phyloP scores from a whole-genome alignment of 2,797 vertebrate genomes.

The Mormyrus hasselquistii region DNA sequence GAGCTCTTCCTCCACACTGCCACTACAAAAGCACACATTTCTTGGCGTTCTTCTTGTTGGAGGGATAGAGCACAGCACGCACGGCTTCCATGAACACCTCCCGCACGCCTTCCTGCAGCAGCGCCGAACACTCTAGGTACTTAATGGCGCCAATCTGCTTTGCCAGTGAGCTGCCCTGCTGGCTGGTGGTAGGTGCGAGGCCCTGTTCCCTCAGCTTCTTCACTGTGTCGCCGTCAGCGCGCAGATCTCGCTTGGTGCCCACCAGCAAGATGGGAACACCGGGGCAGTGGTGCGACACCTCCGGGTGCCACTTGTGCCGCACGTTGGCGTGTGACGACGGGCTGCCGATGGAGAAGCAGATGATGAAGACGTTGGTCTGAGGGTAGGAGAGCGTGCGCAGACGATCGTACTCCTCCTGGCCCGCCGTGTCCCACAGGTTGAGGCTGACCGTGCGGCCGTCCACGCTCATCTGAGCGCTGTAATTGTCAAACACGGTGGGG shows the following conservation, averaged over 20 bases:
- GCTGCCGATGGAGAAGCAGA: slow-evolving; percentile 88
- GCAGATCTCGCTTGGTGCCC: slow-evolving; percentile 87
- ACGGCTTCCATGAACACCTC: slow-evolving; percentile 88
- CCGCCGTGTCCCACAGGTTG: slow-evolving; percentile 91
- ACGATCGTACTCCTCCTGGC: slow-evolving; percentile 89
- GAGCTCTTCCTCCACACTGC: slow-evolving; percentile 27
- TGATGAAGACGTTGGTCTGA: slow-evolving; percentile 88
- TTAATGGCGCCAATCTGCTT: slow-evolving; percentile 89
- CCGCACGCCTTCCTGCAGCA: slow-evolving; percentile 81
- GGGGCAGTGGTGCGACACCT: slow-evolving; percentile 88
- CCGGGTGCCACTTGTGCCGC: slow-evolving; percentile 89
- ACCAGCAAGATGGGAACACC: slow-evolving; percentile 84
- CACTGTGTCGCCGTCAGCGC: slow-evolving; percentile 74
- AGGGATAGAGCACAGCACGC: slow-evolving; percentile 81
- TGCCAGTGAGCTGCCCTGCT: slow-evolving; percentile 79
- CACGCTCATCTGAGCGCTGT: slow-evolving; percentile 88
- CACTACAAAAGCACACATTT: slow-evolving; percentile 84
- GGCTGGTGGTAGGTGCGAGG: slow-evolving; percentile 76
- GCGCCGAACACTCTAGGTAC: slow-evolving; percentile 87
- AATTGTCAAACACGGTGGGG: slow-evolving; percentile 92
- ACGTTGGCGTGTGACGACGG: slow-evolving; percentile 88
- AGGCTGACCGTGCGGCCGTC: slow-evolving; percentile 85
- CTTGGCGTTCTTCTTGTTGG: slow-evolving; percentile 80
- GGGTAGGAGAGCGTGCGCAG: slow-evolving; percentile 85
- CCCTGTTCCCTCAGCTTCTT: slow-evolving; percentile 91